These are phyloP conservation scores for Condylostylus longicornis DNA, from an alignment of 1,140 invertebrate species.

Conservation along the genomic window DNA sequence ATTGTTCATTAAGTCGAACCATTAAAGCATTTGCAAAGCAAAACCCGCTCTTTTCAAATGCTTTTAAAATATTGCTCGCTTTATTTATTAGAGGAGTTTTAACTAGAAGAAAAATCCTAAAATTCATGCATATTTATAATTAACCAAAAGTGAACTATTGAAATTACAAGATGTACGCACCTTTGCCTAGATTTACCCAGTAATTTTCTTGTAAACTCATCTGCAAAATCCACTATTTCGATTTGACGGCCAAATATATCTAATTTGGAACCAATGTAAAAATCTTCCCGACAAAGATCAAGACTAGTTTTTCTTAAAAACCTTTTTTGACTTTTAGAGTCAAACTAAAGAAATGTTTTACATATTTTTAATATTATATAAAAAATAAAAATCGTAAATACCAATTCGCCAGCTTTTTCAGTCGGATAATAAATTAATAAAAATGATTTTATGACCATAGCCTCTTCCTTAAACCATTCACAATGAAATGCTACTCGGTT, in stretches of 20 bases:
- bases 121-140: too few relatives aligned
- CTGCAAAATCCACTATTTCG: conserved; percentile 62
- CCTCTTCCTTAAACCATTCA: conserved; percentile 70
- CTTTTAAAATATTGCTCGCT: too few relatives aligned
- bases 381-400: conserved; percentile 24
- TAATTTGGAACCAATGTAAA: conserved; percentile 62
- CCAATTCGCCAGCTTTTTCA: conserved; percentile 62
- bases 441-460: conserved; percentile 53
- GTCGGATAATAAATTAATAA: conserved; percentile 56
- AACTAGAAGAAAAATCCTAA: too few relatives aligned
- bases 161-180: conserved; percentile 35
- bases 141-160: too few relatives aligned
- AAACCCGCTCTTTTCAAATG: too few relatives aligned
- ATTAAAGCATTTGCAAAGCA: too few relatives aligned
- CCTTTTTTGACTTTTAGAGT: conserved; percentile 52
- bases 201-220: conserved; percentile 45
- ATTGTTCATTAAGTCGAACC: too few relatives aligned
- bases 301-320: conserved; percentile 61
- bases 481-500: conserved; percentile 43
- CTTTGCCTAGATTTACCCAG: conserved; percentile 42
- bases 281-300: conserved; percentile 46
- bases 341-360: conserved; percentile 43
- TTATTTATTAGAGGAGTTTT: too few relatives aligned
- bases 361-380: neutral
- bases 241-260: conserved; percentile 63